Evolutionary conservation across 2,797 vertebrate species (phyloP).

Genomic region (Leucoraja ocellata): DNA sequence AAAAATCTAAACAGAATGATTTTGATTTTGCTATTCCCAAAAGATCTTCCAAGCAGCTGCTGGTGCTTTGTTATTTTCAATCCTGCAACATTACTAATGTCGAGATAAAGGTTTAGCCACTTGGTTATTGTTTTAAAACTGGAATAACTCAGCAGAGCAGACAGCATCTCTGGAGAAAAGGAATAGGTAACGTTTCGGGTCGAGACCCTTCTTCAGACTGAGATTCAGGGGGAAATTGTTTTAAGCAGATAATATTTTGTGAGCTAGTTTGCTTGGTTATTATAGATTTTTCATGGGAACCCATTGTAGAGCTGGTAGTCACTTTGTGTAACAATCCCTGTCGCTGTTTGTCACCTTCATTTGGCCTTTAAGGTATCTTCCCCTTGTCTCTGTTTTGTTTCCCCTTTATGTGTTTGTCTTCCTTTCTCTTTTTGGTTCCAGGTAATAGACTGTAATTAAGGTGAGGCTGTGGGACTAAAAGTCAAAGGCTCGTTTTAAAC

Average conservation of each 20-base stretch:
- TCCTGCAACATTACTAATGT: neutral
- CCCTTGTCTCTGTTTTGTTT: neutral
- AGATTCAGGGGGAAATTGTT: no score
- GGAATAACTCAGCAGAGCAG: no score
- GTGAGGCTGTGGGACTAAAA: neutral
- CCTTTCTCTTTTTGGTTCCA: neutral
- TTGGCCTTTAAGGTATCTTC: neutral
- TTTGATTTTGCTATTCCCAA: neutral
- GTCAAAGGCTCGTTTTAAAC: neutral
- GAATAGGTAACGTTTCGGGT: no score
- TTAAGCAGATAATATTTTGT: no score
- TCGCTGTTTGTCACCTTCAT: neutral
- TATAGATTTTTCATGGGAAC: no score
- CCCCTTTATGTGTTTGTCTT: neutral
- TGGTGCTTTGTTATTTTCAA: neutral
- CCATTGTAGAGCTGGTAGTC: neutral
- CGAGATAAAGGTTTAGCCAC: neutral
- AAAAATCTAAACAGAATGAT: neutral
- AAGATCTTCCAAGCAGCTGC: neutral
- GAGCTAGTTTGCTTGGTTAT: no score
- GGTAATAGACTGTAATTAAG: neutral
- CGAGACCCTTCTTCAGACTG: no score
- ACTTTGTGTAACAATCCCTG: neutral
- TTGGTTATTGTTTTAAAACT: no score
- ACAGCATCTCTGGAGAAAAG: no score